Conservation (phyloP, 37 sponge, comb jelly and placozoan genomes). For the Oopsacas minuta region DNA sequence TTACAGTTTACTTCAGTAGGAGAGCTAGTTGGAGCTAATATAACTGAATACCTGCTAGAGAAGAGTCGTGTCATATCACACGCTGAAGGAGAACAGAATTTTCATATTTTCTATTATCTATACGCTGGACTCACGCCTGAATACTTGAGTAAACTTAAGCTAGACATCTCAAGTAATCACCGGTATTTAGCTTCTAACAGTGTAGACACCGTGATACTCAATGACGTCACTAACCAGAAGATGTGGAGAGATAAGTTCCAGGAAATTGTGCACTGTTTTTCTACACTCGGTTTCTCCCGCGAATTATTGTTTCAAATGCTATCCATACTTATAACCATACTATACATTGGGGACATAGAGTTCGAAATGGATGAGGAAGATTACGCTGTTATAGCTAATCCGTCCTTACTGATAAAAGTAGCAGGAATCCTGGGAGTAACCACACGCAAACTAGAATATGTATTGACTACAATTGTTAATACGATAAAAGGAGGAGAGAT, state of each 20-base stretch:
- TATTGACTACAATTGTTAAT: conserved; percentile 42
- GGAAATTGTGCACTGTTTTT: conserved; percentile 20
- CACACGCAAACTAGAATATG: conserved; percentile 24
- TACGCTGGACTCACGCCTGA: conserved; percentile 42
- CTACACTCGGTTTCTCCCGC: conserved; percentile 49
- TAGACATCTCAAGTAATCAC: conserved; percentile 2
- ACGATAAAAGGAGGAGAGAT: conserved; percentile 56
- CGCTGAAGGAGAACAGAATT: conserved; percentile 62
- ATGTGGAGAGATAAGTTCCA: conserved; percentile 13
- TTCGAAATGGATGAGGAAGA: conserved; percentile 35
- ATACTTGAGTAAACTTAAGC: conserved; percentile 18
- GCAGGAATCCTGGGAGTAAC: conserved; percentile 34
- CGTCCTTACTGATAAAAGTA: conserved; percentile 22
- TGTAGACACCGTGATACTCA: neutral
- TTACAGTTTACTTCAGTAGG: conserved; percentile 53
- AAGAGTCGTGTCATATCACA: conserved; percentile 63
- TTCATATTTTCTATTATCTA: conserved; percentile 80
- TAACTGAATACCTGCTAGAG: conserved; percentile 75
- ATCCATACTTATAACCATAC: conserved; percentile 51
- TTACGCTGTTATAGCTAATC: neutral
- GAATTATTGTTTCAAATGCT: conserved; percentile 23
- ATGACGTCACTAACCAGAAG: neutral
- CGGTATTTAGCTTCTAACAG: conserved; percentile 2
- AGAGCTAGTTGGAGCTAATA: conserved; percentile 47
- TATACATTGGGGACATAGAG: conserved; percentile 70